Evolutionary conservation across 1,140 invertebrate genomes (phyloP).

Genomic region (Pissodes strobi): DNA sequence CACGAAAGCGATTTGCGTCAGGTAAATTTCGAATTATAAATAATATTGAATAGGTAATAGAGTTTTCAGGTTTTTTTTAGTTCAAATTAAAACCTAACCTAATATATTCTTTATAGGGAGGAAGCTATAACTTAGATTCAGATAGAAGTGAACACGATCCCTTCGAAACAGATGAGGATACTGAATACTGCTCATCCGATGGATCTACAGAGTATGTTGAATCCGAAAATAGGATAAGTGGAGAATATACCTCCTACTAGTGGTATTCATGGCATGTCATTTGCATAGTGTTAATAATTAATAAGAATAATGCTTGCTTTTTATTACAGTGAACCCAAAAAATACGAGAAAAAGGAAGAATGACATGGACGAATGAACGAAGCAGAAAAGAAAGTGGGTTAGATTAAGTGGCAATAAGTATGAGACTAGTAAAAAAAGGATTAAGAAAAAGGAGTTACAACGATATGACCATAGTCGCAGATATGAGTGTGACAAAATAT

Average conservation of each 20-base stretch:
- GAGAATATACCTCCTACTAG: no score
- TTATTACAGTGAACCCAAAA: constrained; percentile 7
- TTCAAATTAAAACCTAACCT: not conserved
- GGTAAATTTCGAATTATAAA: no score
- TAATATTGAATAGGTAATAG: no score
- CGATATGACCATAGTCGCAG: not conserved
- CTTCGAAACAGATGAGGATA: no score
- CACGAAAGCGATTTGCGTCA: not conserved
- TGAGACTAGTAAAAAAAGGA: no score
- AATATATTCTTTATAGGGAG: not conserved
- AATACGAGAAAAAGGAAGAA: constrained; percentile 6
- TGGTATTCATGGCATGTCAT: constrained; percentile 5
- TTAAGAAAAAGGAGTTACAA: not conserved
- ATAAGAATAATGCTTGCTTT: not conserved
- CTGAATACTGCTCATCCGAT: no score
- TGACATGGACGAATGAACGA: constrained; percentile 5
- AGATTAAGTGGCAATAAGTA: constrained; percentile 6
- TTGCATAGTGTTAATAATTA: not conserved
- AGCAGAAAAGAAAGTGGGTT: no score
- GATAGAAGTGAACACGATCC: not conserved
- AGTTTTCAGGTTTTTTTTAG: not conserved
- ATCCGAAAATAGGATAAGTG: not conserved
- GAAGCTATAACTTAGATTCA: not conserved
- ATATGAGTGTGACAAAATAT: constrained; percentile 13
- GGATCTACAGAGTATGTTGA: not conserved